These are phyloP conservation scores for Peromyscus californicus DNA, from an alignment of 2,113 vertebrate species.

Conservation along the genomic window DNA sequence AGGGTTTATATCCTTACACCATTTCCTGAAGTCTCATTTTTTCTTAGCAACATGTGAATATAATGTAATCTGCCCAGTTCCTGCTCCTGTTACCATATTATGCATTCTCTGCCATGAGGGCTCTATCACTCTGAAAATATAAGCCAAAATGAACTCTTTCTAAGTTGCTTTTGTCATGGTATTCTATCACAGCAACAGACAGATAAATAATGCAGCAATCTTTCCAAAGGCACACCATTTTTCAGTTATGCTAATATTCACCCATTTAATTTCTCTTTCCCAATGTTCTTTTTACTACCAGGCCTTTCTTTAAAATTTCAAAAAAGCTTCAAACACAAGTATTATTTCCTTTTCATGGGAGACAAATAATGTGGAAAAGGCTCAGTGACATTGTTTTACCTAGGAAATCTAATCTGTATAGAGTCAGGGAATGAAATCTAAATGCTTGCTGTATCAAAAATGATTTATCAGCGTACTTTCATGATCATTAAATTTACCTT, in stretches of 20 bases:
- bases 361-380: slow-evolving; percentile 33
- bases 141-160: not conserved
- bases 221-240: not conserved
- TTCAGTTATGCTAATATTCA: not conserved
- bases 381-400: slow-evolving; percentile 7
- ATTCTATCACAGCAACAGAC: not conserved
- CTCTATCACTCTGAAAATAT: not conserved
- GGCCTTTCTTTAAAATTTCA: not conserved
- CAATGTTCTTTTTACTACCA: not conserved
- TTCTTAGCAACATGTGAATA: not conserved
- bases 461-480: not conserved
- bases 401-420: not conserved
- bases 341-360: not conserved
- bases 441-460: not conserved
- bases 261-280: not conserved
- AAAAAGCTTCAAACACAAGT: not conserved
- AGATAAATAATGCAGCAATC: not conserved
- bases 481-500: slow-evolving; percentile 52
- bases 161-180: not conserved
- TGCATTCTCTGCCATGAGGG: not conserved
- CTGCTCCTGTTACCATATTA: not conserved
- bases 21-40: not conserved
- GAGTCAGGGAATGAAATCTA: not conserved
- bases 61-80: not conserved
- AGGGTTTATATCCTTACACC: not conserved